phyloP scores from a whole-genome alignment of 1,140 invertebrate genomes.

The Heliconius hermathena region DNA sequence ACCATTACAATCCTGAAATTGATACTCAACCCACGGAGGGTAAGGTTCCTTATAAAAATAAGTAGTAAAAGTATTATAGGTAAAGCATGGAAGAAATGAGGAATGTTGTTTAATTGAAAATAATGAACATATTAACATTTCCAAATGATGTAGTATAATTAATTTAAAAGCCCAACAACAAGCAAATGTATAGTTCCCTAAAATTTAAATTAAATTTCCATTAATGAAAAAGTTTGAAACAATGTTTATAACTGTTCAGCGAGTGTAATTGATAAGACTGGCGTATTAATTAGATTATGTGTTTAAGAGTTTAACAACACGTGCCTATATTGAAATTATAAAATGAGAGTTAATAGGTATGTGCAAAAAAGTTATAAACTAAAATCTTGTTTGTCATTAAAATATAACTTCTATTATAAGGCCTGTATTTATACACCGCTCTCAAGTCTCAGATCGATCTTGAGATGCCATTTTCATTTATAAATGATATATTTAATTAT shows the following conservation, averaged over 20 bases:
- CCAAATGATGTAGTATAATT: background rate
- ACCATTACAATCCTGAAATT: too few species aligned
- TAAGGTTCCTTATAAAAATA: background rate
- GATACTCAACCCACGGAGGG: too few species aligned
- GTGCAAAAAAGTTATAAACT: too few species aligned
- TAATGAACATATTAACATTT: background rate
- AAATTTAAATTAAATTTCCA: constrained; percentile 3
- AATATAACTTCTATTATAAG: too few species aligned
- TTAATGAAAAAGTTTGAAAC: background rate
- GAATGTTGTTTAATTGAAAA: background rate
- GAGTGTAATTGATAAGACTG: background rate
- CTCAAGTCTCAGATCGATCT: too few species aligned
- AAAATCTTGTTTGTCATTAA: too few species aligned
- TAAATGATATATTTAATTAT: too few species aligned
- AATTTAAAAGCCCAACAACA: background rate
- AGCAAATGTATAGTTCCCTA: background rate
- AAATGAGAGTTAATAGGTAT: background rate
- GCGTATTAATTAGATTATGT: background rate
- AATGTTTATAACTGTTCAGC: background rate
- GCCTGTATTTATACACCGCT: too few species aligned
- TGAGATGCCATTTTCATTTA: too few species aligned
- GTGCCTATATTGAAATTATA: background rate
- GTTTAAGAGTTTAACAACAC: background rate
- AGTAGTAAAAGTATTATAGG: too few species aligned
- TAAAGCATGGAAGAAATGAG: background rate